Evolutionary conservation across 2,888 invertebrate genomes (phyloP).

Genomic region (Drosophila neonasuta): DNA sequence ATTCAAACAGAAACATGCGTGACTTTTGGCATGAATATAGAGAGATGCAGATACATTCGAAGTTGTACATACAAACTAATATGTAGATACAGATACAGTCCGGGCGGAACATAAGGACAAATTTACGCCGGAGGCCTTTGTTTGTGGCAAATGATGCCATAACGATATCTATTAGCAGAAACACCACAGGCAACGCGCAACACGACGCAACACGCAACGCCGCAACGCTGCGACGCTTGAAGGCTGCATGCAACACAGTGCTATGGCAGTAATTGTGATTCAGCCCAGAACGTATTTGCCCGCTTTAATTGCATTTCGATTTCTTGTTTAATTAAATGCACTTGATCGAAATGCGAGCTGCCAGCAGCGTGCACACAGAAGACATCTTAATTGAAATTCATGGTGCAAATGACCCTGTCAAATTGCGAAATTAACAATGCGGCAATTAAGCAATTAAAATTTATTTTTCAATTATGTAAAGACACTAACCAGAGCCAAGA

Average conservation of each 20-base stretch:
- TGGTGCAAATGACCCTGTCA: slow-evolving; percentile 8
- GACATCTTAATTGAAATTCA: slow-evolving; percentile 41
- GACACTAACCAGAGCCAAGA: neutral
- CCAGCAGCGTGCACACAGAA: slow-evolving; percentile 1
- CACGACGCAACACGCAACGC: neutral
- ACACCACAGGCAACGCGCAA: slow-evolving; percentile 42
- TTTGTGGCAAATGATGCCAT: slow-evolving; percentile 50
- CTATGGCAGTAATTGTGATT: slow-evolving; percentile 2
- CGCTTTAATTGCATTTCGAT: slow-evolving; percentile 68
- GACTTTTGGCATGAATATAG: slow-evolving; percentile 56
- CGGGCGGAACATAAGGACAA: slow-evolving; percentile 4
- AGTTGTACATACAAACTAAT: neutral
- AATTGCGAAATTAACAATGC: neutral
- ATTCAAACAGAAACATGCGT: slow-evolving; percentile 21
- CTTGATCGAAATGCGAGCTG: slow-evolving; percentile 14
- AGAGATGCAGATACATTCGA: neutral
- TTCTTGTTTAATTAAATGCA: slow-evolving; percentile 63
- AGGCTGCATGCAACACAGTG: slow-evolving; percentile 5
- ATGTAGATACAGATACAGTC: neutral
- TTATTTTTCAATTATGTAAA: slow-evolving; percentile 4
- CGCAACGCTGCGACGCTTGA: neutral
- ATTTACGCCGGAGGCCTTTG: slow-evolving; percentile 48
- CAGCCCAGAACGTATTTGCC: slow-evolving; percentile 41
- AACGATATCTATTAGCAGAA: slow-evolving; percentile 54
- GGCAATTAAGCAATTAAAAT: slow-evolving; percentile 2